Conservation (phyloP, 2,797 vertebrate genomes). For the Borostomias antarcticus region DNA sequence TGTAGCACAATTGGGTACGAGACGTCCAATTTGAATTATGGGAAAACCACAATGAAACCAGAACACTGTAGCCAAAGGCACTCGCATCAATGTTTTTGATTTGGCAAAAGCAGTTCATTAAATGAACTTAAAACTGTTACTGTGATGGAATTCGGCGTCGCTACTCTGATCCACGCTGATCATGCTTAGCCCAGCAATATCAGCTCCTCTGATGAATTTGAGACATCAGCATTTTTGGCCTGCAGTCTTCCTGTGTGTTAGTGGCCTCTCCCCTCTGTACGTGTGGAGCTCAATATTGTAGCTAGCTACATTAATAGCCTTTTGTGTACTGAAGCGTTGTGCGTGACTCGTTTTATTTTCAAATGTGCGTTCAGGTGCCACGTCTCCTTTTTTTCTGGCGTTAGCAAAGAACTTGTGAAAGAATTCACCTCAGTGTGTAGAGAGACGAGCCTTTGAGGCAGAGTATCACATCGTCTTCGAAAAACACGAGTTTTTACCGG, state of each 20-base stretch:
- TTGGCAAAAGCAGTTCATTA: neutral
- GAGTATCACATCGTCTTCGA: neutral
- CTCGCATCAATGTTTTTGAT: neutral
- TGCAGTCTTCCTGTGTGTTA: slow-evolving; percentile 65
- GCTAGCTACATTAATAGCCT: slow-evolving; percentile 24
- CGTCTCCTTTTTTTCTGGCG: slow-evolving; percentile 24
- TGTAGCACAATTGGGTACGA: slow-evolving; percentile 5
- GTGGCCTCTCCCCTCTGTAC: slow-evolving; percentile 14
- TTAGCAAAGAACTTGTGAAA: slow-evolving; percentile 17
- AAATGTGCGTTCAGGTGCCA: slow-evolving; percentile 10
- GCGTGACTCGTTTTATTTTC: slow-evolving; percentile 24
- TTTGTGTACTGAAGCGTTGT: slow-evolving; percentile 47
- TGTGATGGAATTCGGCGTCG: slow-evolving; percentile 13
- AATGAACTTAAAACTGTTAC: neutral
- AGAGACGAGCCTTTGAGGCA: slow-evolving; percentile 11
- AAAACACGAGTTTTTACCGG: neutral
- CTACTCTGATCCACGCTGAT: slow-evolving; percentile 1
- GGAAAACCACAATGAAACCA: neutral
- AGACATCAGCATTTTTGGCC: slow-evolving; percentile 42
- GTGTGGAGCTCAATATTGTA: slow-evolving; percentile 28
- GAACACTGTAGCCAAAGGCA: neutral
- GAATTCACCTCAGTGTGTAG: slow-evolving; percentile 8
- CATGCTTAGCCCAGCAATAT: slow-evolving; percentile 53
- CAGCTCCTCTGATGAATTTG: slow-evolving; percentile 2
- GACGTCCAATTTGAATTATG: neutral